phyloP scores from a whole-genome alignment of 2,888 invertebrate genomes.

The Rotaria magnacalcarata region DNA sequence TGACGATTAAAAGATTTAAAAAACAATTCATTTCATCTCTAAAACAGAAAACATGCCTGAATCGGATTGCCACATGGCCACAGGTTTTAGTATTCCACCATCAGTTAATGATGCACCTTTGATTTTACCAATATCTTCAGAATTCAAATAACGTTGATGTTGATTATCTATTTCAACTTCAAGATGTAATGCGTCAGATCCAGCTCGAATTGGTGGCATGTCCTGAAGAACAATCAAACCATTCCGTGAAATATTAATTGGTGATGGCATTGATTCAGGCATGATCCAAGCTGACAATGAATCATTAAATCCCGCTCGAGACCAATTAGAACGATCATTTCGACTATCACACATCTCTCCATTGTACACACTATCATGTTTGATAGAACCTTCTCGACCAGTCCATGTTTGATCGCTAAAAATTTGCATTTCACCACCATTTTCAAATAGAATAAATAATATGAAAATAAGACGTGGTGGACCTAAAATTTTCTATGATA shows the following conservation, averaged over 20 bases:
- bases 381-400: slow-evolving; percentile 12
- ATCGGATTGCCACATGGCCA: not conserved
- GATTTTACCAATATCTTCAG: not conserved
- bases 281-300: slow-evolving; percentile 20
- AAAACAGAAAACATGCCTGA: not conserved
- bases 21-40: too few relatives aligned
- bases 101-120: slow-evolving; percentile 4
- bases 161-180: not conserved
- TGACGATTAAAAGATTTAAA: too few relatives aligned
- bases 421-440: slow-evolving; percentile 7
- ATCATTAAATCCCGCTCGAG: slow-evolving; percentile 5
- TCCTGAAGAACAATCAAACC: not conserved
- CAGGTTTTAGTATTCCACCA: not conserved
- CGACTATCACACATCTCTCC: slow-evolving; percentile 5
- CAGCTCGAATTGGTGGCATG: slow-evolving; percentile 12
- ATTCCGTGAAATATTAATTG: not conserved
- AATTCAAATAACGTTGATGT: not conserved
- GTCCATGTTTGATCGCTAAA: slow-evolving; percentile 26
- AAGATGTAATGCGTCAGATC: slow-evolving; percentile 28
- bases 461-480: slow-evolving; percentile 29
- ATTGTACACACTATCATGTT: slow-evolving; percentile 29
- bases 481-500: not conserved
- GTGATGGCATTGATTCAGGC: not conserved
- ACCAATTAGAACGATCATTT: not conserved
- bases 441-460: not conserved